Conservation (phyloP, 2,797 vertebrate genomes). For the Acipenser ruthenus region DNA sequence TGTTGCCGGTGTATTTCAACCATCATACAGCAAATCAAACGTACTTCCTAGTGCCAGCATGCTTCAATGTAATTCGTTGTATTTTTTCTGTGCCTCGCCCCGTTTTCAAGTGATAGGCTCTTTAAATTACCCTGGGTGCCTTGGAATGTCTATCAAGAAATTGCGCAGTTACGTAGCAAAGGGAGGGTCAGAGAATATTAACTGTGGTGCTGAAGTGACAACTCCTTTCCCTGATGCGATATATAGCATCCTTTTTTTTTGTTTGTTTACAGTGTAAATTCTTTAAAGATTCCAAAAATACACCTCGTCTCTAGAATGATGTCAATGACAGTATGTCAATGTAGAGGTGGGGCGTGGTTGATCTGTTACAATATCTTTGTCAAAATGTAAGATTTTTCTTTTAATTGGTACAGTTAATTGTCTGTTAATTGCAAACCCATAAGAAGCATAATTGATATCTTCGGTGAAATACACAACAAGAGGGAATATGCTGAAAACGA, state of each 20-base stretch:
- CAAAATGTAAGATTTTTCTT: not conserved
- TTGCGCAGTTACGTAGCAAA: slow-evolving; percentile 6
- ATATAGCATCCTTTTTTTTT: slow-evolving; percentile 1
- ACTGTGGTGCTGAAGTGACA: slow-evolving; percentile 12
- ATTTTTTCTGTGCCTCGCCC: not conserved
- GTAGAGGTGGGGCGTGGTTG: slow-evolving; percentile 1
- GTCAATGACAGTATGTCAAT: slow-evolving; percentile 5
- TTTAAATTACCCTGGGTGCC: not conserved
- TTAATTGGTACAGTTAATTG: too few species aligned
- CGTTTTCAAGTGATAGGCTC: slow-evolving; percentile 2
- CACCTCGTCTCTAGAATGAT: slow-evolving; percentile 4
- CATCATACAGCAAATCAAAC: not conserved
- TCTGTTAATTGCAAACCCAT: too few species aligned
- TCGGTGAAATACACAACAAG: too few species aligned
- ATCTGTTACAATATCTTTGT: slow-evolving; percentile 2
- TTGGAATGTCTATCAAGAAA: slow-evolving; percentile 9
- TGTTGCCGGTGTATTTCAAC: not conserved
- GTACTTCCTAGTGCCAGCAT: not conserved
- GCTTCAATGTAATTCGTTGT: not conserved
- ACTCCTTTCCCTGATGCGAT: slow-evolving; percentile 18
- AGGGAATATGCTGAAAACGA: too few species aligned
- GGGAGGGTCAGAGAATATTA: too few species aligned
- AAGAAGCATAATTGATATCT: too few species aligned
- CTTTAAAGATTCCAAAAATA: slow-evolving; percentile 6
- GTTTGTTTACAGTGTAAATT: slow-evolving; percentile 8